Evolutionary conservation across 2,888 invertebrate genomes (phyloP).

Genomic region (Aphidius colemani): DNA sequence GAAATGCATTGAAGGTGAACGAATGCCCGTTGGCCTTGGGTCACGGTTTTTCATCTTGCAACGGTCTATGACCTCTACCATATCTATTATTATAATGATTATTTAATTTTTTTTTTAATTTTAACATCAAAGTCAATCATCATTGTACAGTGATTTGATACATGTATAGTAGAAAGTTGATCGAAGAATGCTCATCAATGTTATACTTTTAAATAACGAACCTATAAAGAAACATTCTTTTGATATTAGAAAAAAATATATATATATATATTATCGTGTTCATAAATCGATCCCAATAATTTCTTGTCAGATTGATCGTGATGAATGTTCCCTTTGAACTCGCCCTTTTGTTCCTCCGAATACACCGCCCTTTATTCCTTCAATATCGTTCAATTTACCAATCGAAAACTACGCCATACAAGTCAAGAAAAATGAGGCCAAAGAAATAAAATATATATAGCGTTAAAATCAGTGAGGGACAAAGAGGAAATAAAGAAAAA

Average conservation of each 20-base stretch:
- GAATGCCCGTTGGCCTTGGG: slow-evolving; percentile 49
- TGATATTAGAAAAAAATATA: slow-evolving; percentile 1
- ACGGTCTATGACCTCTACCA: slow-evolving; percentile 4
- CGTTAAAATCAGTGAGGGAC: background rate
- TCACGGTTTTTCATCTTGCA: slow-evolving; percentile 32
- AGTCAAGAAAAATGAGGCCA: slow-evolving; percentile 10
- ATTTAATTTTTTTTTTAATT: slow-evolving; percentile 5
- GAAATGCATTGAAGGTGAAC: slow-evolving; percentile 43
- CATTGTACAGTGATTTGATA: too few relatives aligned
- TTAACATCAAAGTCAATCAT: background rate
- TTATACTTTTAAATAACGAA: too few relatives aligned
- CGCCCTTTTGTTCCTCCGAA: background rate
- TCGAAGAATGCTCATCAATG: too few relatives aligned
- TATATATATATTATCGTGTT: slow-evolving; percentile 9
- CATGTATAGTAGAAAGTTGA: too few relatives aligned
- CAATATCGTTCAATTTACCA: too few relatives aligned
- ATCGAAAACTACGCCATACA: too few relatives aligned
- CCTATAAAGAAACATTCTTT: too few relatives aligned
- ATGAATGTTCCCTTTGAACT: background rate
- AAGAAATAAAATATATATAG: background rate
- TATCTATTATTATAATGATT: background rate
- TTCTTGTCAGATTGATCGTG: background rate
- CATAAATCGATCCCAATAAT: slow-evolving; percentile 5
- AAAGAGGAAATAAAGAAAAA: slow-evolving; percentile 5
- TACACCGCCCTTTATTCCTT: too few relatives aligned